Base-by-base conservation (phyloP, 2,888 invertebrate genomes). In the Hyposoter dolosus region DNA sequence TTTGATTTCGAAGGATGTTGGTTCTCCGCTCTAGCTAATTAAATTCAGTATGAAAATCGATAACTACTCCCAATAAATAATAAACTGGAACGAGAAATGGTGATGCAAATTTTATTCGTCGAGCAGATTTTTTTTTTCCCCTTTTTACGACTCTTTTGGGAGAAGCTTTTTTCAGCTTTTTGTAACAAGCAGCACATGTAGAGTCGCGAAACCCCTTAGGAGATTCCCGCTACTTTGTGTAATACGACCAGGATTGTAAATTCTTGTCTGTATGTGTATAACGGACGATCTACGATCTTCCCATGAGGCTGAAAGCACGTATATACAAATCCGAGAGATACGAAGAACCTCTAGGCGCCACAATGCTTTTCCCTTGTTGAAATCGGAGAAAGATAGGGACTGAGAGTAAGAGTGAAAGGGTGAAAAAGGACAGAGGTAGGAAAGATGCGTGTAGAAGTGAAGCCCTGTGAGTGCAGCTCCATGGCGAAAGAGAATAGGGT, bases 281-380 rank as follows among this genome's bases (percentile, higher is more conserved):
- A 80, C 28, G 47, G 66, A 72, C 85, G 83, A 80, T 72, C 78
- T 76, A 76, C 63, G 71, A 77, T 65, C 65, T 47, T 66, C 66
- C 71, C 79, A 75, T 56, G 75, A 83, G 82, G 66, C 79, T 60
- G 71, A 83, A 82, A 76, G 71, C 75, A 53, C 79, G 53, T 65
- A 82, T 78, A 50, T 65, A 72, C 76, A 74, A 60, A 83, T 76
- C 45, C 63, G 79, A 75, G 79, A 75, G 85, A 82, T 79, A 82
- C 79, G 75, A 74, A 74, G 75, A 68, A 72, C 76, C 71, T 56
- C 76, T 60, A 12, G 56, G 76, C 83, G 80, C n/a, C 47, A 63
- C 47, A 32, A 72, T 50, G 84, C 71, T 79, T 71, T 83, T 60
- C 28, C 68, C 71, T 63, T 53, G 65, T 75, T 63, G 56, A 65